Evolutionary conservation across 2,113 vertebrate genomes (phyloP), one percentile per base, ranked within the genome.

Genomic region (Poeciliopsis occidentalis): DNA sequence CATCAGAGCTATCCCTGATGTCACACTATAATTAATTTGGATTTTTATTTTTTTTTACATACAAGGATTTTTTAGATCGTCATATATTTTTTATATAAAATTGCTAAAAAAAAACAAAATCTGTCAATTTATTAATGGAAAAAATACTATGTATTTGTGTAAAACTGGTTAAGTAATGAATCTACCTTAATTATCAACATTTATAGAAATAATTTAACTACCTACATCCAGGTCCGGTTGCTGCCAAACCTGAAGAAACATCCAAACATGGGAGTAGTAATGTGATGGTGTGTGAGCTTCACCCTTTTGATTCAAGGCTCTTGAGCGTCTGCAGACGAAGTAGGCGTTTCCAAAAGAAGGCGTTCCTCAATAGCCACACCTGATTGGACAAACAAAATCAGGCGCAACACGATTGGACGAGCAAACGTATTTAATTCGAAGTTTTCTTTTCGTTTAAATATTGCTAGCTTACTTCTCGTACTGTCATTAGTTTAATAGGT

Each of bases 1-100:
- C 24, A 64, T 32, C 11, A 67, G 54, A 57, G 54, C 57, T 57
- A 60, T 80, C 71, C 64, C 24, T 69, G n/a, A n/a, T 60, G 64
- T 3, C 31, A 70, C 57, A 31, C 69, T 64, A 54, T 67, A 12
- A 37, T 10, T 37, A 11, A 37, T 37, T 37, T 37, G 34, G 10
- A 12, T 12, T 37, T 19, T 27, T 27, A 27, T 27, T 27, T 54
- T 51, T 51, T 22, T 51, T 6, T 3, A 31, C 22, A 24, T 24
- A 57, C 51, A 3, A 57, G 10, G 24, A 57, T 47, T 19, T 47
- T 47, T 47, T 4, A 47, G 5, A 47, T 17, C 17, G 4, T 57
- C 51, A 57, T 6, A n/a, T 24, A 10, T 57, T 57, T n/a, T 57
- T 15, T 41, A 15, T 5, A 54, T n/a, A 22, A 7, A n/a, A 57